These are phyloP conservation scores for Epizoanthus fatuus DNA, from an alignment of 92 coral and sea anemone genomes.

Conservation along the genomic window DNA sequence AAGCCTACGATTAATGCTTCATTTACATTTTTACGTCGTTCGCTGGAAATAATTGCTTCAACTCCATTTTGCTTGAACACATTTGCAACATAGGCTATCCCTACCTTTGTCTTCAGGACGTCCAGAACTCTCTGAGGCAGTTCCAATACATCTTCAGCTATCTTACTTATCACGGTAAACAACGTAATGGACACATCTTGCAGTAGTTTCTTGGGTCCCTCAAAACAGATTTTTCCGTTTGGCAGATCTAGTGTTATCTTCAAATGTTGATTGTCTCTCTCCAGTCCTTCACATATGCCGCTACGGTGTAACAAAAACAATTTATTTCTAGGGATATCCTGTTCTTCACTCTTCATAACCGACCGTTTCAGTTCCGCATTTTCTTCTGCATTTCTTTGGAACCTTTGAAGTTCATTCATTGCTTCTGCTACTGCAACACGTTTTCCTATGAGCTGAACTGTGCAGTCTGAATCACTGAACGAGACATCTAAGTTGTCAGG, in stretches of 20 bases:
- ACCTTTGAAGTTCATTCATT: not conserved
- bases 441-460: constrained; percentile 44
- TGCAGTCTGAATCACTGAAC: not conserved
- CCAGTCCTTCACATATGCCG: constrained; percentile 8
- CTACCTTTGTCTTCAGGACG: constrained; percentile 13
- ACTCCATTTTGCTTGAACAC: constrained; percentile 17
- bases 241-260: constrained; percentile 7
- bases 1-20: constrained; percentile 47
- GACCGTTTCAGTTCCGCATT: constrained; percentile 33
- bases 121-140: constrained; percentile 34
- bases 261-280: constrained; percentile 24
- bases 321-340: not conserved
- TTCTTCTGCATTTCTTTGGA: constrained; percentile 12
- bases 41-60: constrained; percentile 32
- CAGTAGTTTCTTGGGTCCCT: constrained; percentile 35
- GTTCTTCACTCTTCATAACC: constrained; percentile 1
- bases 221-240: constrained; percentile 8
- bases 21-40: constrained; percentile 6
- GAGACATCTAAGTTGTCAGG: not conserved
- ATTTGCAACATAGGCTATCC: constrained; percentile 2
- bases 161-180: constrained; percentile 7
- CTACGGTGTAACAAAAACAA: constrained; percentile 16
- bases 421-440: constrained; percentile 9
- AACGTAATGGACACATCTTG: constrained; percentile 25
- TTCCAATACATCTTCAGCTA: constrained; percentile 15